Conservation (phyloP, 2,888 invertebrate genomes). For the Drosophila aldrichi region DNA sequence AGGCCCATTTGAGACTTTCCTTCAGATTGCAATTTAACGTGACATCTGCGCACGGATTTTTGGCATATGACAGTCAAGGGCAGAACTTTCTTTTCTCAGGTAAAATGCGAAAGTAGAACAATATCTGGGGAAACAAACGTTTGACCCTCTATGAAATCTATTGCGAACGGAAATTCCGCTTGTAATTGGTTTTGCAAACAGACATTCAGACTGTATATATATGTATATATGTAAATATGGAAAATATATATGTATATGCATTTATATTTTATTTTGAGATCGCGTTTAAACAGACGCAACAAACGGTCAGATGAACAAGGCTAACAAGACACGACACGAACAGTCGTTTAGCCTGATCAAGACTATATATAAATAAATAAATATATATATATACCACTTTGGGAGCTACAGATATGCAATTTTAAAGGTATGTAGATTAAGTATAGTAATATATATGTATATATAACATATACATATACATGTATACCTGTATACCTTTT, state of each 20-base stretch:
- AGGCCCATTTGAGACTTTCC: neutral
- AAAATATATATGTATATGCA: neutral
- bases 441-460: neutral
- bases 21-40: neutral
- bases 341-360: neutral
- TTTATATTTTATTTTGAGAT: no score
- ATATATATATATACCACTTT: neutral
- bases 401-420: neutral
- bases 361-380: neutral
- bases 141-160: neutral
- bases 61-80: neutral
- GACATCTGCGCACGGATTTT: neutral
- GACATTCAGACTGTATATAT: neutral
- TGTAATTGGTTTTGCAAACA: slow-evolving; percentile 1
- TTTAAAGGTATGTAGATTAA: neutral
- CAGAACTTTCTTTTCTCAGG: neutral
- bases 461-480: neutral
- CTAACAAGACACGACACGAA: neutral
- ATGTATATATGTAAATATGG: neutral
- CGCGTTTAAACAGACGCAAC: no score
- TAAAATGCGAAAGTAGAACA: slow-evolving; percentile 6
- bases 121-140: neutral
- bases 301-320: neutral
- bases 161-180: neutral
- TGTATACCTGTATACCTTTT: neutral